Evolutionary conservation across 2,888 invertebrate genomes (phyloP).

Genomic region (Oxystoma pomonae): DNA sequence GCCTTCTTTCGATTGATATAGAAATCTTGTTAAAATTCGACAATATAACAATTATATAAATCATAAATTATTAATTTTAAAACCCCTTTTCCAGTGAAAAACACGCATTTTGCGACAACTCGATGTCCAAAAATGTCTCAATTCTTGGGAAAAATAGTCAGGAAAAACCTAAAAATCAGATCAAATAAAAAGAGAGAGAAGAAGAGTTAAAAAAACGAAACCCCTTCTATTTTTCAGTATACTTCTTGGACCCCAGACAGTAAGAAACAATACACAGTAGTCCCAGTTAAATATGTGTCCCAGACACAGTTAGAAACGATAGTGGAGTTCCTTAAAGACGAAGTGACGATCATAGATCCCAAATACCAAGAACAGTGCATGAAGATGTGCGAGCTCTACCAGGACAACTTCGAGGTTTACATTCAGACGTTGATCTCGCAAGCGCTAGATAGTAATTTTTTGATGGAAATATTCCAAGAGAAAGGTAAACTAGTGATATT

Average conservation of each 20-base stretch:
- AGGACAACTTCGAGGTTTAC: conserved; percentile 87
- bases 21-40: too few species aligned
- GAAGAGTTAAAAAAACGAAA: too few species aligned
- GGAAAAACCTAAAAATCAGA: too few species aligned
- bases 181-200: too few species aligned
- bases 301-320: conserved; percentile 74
- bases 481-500: too few species aligned
- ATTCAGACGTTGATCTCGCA: conserved; percentile 89
- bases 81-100: too few species aligned
- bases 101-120: too few species aligned
- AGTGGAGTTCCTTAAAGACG: conserved; percentile 74
- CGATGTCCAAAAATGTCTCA: too few species aligned
- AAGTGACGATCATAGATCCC: conserved; percentile 62
- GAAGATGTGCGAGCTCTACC: conserved; percentile 71
- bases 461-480: conserved; percentile 85
- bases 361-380: conserved; percentile 71
- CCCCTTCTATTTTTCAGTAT: conserved; percentile 67
- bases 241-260: conserved; percentile 82
- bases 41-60: too few species aligned
- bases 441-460: conserved; percentile 83
- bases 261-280: conserved; percentile 74
- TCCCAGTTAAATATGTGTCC: conserved; percentile 70
- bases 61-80: too few species aligned
- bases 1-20: too few species aligned
- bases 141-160: too few species aligned